Evolutionary conservation across 2,113 vertebrate genomes (phyloP).

Genomic region (Calypte anna): DNA sequence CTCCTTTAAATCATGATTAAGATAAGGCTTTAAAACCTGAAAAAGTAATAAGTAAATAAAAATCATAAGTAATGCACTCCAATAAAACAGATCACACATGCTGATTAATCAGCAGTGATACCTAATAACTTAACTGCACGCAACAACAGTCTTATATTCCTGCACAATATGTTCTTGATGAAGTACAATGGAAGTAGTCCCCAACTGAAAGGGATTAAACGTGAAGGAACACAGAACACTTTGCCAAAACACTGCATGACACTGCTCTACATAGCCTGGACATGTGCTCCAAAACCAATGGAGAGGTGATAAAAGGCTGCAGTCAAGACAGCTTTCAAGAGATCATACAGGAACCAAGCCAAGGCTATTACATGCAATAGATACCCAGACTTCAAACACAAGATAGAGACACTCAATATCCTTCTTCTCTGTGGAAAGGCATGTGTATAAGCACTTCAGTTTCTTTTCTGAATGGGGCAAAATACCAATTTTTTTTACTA

Average conservation of each 20-base stretch:
- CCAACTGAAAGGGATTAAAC: not conserved
- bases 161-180: not conserved
- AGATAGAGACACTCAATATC: no score
- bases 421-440: not conserved
- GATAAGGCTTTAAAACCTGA: not conserved
- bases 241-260: not conserved
- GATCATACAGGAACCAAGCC: not conserved
- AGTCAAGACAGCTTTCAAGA: not conserved
- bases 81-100: not conserved
- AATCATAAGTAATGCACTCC: not conserved
- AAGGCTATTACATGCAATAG: not conserved
- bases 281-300: not conserved
- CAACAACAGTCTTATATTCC: not conserved
- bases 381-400: rapidly evolving
- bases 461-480: not conserved
- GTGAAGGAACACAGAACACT: not conserved
- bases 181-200: not conserved
- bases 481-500: not conserved
- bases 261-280: not conserved
- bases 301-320: not conserved
- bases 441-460: not conserved
- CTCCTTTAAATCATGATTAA: not conserved
- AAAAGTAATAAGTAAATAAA: not conserved
- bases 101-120: not conserved
- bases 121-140: not conserved